phyloP scores from a whole-genome alignment of 2,888 invertebrate genomes.

The Heliconius ethilla region DNA sequence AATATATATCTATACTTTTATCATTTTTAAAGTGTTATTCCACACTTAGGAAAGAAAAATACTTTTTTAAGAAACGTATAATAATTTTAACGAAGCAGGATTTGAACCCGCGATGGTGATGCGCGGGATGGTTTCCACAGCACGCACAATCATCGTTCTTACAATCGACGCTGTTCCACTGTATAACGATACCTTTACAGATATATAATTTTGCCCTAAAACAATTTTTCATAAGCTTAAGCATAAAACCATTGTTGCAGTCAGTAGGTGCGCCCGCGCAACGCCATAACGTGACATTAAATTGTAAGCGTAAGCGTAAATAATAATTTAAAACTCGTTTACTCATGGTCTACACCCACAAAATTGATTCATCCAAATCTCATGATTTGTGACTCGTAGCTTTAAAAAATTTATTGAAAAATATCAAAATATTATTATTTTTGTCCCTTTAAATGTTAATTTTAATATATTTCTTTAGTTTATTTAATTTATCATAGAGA shows the following conservation, averaged over 20 bases:
- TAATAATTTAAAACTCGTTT: conserved; percentile 16
- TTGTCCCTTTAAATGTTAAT: too few relatives aligned
- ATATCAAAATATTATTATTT: neutral
- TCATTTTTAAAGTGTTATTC: too few relatives aligned
- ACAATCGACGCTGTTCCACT: neutral
- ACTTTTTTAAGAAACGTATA: too few relatives aligned
- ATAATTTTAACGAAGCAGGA: too few relatives aligned
- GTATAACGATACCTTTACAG: neutral
- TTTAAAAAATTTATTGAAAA: neutral
- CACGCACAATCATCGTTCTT: neutral
- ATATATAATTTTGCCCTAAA: neutral
- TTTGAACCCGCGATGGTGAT: too few relatives aligned
- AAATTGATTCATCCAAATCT: neutral
- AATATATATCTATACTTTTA: neutral
- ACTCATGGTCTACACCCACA: conserved; percentile 17
- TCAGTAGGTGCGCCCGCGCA: neutral
- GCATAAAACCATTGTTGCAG: neutral
- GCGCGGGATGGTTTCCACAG: too few relatives aligned
- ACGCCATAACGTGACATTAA: neutral
- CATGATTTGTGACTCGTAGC: neutral
- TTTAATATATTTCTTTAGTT: neutral
- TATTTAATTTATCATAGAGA: neutral
- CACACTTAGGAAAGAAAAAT: too few relatives aligned
- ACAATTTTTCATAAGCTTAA: neutral
- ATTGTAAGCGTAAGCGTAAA: neutral